Base-by-base conservation (phyloP, 1,140 invertebrate genomes). In the Aphaenogaster ashmeadi region DNA sequence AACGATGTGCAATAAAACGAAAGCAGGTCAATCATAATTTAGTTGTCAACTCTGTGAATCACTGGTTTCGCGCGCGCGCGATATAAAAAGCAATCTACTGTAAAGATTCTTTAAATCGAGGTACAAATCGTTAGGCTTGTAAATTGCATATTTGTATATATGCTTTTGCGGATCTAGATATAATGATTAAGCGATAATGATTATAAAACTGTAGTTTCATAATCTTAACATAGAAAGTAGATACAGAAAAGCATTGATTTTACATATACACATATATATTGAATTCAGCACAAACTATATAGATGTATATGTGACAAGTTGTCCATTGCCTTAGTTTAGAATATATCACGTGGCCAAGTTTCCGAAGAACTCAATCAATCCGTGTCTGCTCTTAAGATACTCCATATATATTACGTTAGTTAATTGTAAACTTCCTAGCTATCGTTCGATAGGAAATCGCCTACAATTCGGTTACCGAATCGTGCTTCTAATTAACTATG, bases 301-400 rank as follows among this genome's bases (percentile, higher is more conserved):
- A 36, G 36, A 72, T 81, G 8, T 47, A 56, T 13, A 41, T 36
- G 41, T 64, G 79, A 72, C 66, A 56, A 81, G 13, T 6, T 71
- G 66, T 71, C 64, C 50, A 83, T 83, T 83, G 27, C 67, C 67
- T 83, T 83, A 72, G 80, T 83, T 83, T 83, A 33, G 38, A 41
- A 83, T 74, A 74, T 74, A 74, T 83, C 80, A 60, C 67, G 67
- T 54, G 27, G 11, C 54, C 54, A 44, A 83, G 80, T 83, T 83
- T 44, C 41, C 54, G 80, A 83, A 83, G 52, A 74, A 74, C 67
- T 44, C 69, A 83, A 81, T 83, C 67, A 83, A 74, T 83, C 7
- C 27, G 41, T 41, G 38, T 83, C 67, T 60, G 18, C 62, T 83
- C 54, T 44, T 54, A 38, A 58, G 27, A 72, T 83, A 74, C 69